Conservation (phyloP, 1,140 invertebrate species). For the Tetramorium parvispinum region DNA sequence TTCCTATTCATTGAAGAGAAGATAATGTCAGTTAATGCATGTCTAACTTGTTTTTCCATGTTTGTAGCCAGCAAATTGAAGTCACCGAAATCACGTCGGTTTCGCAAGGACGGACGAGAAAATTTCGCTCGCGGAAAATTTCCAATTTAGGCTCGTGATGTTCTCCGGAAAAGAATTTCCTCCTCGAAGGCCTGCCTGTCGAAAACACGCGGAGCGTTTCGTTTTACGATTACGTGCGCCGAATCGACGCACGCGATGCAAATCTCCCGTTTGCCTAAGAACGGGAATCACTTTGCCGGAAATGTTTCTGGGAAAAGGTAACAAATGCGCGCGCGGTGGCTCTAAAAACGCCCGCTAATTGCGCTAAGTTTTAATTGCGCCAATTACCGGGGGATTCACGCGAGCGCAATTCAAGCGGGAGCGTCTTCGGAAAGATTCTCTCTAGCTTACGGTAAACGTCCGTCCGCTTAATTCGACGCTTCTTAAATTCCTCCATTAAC, state of each 20-base stretch:
- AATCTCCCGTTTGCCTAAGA: background rate
- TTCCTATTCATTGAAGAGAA: background rate
- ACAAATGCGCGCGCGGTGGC: background rate
- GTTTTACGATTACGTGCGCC: background rate
- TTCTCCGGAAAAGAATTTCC: no score
- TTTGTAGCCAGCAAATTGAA: background rate
- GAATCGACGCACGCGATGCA: constrained; percentile 11
- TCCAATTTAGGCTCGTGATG: background rate
- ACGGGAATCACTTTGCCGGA: background rate
- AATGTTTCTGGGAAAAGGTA: background rate
- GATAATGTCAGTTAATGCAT: background rate
- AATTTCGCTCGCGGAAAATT: background rate
- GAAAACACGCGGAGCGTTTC: background rate
- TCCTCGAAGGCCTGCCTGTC: no score
- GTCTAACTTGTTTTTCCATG: background rate
- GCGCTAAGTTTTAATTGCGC: background rate
- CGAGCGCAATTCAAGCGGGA: background rate
- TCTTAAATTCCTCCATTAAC: background rate
- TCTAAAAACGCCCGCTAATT: background rate
- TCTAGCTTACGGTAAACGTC: background rate
- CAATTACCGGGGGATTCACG: background rate
- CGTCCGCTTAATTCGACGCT: background rate
- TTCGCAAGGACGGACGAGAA: background rate
- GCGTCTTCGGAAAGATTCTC: no score
- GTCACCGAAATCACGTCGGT: background rate